Evolutionary conservation across 2,113 vertebrate species (phyloP), one percentile per base, ranked within the genome.

Genomic region (Montifringilla adamsi): DNA sequence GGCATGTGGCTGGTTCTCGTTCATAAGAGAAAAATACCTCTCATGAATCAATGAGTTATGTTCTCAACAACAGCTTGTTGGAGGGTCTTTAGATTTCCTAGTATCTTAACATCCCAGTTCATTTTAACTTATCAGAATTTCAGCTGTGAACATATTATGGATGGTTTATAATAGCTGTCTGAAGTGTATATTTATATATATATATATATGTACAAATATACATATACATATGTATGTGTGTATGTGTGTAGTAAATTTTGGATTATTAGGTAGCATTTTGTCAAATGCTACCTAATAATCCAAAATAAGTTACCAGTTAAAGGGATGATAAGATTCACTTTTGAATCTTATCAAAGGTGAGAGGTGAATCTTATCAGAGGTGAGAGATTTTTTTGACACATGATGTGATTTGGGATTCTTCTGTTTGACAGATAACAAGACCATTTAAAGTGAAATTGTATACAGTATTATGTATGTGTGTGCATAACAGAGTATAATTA

Each of bases 1-100:
- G 31, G 4, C 43, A 72, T 0, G 0, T 10, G 23, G 5, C 14
- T 39, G 18, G 7, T 22, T 85, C 46, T 53, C 0, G 2, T 16
- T 75, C 24, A 58, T 21, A 53, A 74, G 27, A 81, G 28, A 55
- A 69, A 46, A 93, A 56, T 44, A 39, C 2, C 4, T 69, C 19
- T 84, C 28, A 66, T 79, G 7, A 88, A 53, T 50, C 21, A 53
- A 35, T 8, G 58, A 56, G 18, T 47, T 66, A 12, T 33, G 10
- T n/a, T 70, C 30, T 68, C 26, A 53, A 17, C 15, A 39, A 7
- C 2, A 49, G 8, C 2, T 66, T 47, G 15, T 44, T 62, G 67
- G 41, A 52, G 12, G 35, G 39, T 52, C 14, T 63, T 53, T 56
- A 26, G 15, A 66, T 33, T 43, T 52, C 17, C 21, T 59, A 23